These are phyloP conservation scores for Blastobasis adustella DNA, from an alignment of 2,888 invertebrate species.

Conservation along the genomic window DNA sequence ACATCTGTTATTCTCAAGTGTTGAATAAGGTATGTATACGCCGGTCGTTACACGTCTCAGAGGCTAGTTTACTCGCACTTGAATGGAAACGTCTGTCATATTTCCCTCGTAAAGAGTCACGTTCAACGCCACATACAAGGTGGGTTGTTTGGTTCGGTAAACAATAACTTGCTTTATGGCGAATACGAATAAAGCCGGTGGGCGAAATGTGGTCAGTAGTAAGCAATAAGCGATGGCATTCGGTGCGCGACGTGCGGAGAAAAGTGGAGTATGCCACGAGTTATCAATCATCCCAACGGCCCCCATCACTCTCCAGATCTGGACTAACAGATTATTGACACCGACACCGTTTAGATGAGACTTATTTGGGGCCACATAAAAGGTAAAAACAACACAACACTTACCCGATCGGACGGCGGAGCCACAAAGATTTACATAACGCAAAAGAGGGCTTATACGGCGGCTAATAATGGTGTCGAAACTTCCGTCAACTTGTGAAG, in stretches of 20 bases:
- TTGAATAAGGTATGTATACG: no score
- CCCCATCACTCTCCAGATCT: slow-evolving; percentile 2
- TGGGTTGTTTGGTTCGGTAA: no score
- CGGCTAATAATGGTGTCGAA: slow-evolving; percentile 50
- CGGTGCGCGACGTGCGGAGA: slow-evolving; percentile 9
- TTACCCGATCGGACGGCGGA: slow-evolving; percentile 18
- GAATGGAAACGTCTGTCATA: no score
- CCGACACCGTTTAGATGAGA: not conserved
- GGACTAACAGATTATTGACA: not conserved
- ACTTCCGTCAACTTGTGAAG: slow-evolving; percentile 42
- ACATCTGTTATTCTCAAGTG: no score
- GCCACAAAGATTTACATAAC: slow-evolving; percentile 46
- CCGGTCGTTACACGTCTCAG: no score
- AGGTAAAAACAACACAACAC: not conserved
- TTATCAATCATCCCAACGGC: slow-evolving; percentile 44
- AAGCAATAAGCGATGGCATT: no score
- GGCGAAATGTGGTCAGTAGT: no score
- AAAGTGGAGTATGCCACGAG: slow-evolving; percentile 61
- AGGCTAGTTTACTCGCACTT: no score
- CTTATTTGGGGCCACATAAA: not conserved
- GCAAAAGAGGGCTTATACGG: slow-evolving; percentile 36
- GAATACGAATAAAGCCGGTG: no score
- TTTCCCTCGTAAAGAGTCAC: no score
- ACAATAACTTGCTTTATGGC: no score
- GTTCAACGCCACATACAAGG: no score